Evolutionary conservation across 2,888 invertebrate species (phyloP).

Genomic region (Pammene aurita): DNA sequence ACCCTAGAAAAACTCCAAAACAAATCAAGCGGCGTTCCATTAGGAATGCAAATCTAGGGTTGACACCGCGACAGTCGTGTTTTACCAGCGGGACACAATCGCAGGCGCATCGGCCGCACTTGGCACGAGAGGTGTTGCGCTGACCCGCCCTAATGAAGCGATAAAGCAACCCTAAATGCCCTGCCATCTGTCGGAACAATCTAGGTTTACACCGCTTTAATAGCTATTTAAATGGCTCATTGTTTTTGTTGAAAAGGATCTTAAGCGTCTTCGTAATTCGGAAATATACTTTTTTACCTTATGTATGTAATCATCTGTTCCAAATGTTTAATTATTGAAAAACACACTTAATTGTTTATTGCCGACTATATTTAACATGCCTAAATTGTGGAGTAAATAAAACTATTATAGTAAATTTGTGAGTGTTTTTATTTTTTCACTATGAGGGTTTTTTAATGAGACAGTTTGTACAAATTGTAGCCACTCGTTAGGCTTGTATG

Average conservation of each 20-base stretch:
- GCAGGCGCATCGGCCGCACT: slow-evolving; percentile 67
- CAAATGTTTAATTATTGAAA: too few relatives aligned
- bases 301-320: too few relatives aligned
- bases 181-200: slow-evolving; percentile 48
- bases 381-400: too few relatives aligned
- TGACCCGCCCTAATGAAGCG: slow-evolving; percentile 65
- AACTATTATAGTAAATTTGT: too few relatives aligned
- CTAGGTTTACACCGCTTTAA: slow-evolving; percentile 37
- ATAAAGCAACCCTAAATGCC: slow-evolving; percentile 49
- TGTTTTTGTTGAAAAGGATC: slow-evolving; percentile 7
- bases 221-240: slow-evolving; percentile 37
- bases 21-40: slow-evolving; percentile 2
- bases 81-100: slow-evolving; percentile 56
- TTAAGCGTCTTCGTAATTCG: neutral
- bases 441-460: neutral
- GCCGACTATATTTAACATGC: too few relatives aligned
- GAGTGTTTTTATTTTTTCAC: too few relatives aligned
- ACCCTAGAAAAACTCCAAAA: neutral
- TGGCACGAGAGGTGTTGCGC: slow-evolving; percentile 72
- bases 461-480: neutral
- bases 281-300: neutral
- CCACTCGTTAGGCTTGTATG: slow-evolving; percentile 20
- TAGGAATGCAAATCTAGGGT: slow-evolving; percentile 27
- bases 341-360: too few relatives aligned
- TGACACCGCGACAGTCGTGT: slow-evolving; percentile 34